Percentiles rank a stretch among this genome's conserved stretches.
Conservation (phyloP, 2,113 vertebrate species). For the Tychaedon coryphoeus region DNA sequence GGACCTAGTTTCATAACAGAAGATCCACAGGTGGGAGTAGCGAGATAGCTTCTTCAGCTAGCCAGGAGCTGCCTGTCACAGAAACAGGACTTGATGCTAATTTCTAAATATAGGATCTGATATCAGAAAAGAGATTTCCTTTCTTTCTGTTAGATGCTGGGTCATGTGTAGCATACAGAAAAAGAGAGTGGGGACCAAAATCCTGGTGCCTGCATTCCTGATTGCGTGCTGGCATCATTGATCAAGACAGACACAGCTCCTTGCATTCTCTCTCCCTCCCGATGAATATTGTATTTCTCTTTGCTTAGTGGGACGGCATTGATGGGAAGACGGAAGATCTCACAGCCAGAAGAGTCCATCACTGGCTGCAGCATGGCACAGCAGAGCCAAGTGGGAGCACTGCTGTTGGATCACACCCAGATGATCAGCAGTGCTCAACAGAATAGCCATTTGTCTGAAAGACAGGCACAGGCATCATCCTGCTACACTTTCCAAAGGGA, state of each 20-base stretch:
- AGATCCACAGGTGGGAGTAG: constrained; percentile 35
- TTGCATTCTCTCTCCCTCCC: neutral
- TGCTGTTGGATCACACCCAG: neutral
- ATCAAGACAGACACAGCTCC: neutral
- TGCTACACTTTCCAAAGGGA: neutral
- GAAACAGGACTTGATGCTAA: neutral
- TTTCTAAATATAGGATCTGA: neutral
- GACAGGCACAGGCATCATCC: neutral
- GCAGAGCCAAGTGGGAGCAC: neutral
- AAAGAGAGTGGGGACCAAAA: neutral
- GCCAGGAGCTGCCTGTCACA: neutral
- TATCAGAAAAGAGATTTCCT: neutral
- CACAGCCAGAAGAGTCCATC: neutral
- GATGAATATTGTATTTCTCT: neutral
- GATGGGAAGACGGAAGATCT: fast-evolving
- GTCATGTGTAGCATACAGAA: neutral
- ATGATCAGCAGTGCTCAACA: neutral
- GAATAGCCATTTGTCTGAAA: neutral
- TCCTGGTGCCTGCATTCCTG: neutral
- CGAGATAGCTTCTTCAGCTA: neutral
- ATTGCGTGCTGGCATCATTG: neutral
- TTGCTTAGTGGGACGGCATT: neutral
- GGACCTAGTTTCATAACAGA: neutral
- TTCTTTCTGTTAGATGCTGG: neutral
- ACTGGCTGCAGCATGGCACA: neutral